A percentile compares a stretch with the other conserved stretches of the same genome.
These are phyloP conservation scores for Melospiza melodia DNA, from an alignment of 2,113 vertebrate species.

Conservation along the genomic window DNA sequence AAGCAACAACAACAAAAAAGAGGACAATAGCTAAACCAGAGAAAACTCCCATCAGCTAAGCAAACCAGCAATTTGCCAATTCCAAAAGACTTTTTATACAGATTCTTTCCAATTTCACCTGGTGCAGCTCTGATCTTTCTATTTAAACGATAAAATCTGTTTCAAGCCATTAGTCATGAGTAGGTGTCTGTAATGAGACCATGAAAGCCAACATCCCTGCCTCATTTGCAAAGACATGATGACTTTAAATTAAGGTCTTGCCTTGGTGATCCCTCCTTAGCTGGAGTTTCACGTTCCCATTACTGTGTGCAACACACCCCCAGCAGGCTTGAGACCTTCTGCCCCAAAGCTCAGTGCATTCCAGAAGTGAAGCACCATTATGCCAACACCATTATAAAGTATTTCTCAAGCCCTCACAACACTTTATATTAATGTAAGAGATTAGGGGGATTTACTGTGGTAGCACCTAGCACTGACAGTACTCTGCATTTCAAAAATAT, in stretches of 20 bases:
- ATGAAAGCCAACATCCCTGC: neutral
- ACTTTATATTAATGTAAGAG: neutral
- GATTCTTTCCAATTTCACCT: neutral
- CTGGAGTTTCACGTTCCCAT: neutral
- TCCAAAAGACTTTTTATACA: neutral
- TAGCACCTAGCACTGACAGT: neutral
- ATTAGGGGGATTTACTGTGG: neutral
- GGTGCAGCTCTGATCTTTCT: neutral
- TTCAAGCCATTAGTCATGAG: constrained; percentile 35
- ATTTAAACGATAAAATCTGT: neutral
- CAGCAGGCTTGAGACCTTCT: neutral
- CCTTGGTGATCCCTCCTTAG: neutral
- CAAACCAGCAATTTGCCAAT: neutral
- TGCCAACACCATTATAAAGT: neutral
- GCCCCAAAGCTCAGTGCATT: neutral
- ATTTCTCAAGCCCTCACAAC: neutral
- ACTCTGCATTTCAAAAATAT: neutral
- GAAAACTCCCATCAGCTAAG: neutral
- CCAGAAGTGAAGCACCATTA: neutral
- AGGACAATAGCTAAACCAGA: neutral
- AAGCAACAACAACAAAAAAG: neutral
- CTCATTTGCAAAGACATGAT: neutral
- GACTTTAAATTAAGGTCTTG: constrained; percentile 11
- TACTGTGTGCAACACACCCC: neutral
- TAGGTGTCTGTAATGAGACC: constrained; percentile 1